phyloP scores from a whole-genome alignment of 1,140 invertebrate genomes.

The Babylonia areolata region DNA sequence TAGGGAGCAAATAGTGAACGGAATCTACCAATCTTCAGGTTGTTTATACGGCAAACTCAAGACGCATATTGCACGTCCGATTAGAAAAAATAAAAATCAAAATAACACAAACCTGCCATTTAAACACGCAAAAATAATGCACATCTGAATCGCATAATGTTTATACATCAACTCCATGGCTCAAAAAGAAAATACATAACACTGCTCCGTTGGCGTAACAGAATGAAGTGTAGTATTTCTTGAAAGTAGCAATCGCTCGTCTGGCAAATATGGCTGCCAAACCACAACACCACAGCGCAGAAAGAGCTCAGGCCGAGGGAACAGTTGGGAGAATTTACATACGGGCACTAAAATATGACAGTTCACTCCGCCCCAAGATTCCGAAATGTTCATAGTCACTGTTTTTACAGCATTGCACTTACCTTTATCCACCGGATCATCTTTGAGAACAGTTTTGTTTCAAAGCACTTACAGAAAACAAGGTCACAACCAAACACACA shows the following conservation, averaged over 20 bases:
- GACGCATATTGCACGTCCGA: constrained; percentile 16
- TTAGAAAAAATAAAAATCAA: constrained; percentile 9
- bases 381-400: background rate
- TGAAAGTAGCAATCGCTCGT: constrained; percentile 39
- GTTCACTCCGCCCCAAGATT: background rate
- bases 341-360: background rate
- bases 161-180: background rate
- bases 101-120: background rate
- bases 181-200: constrained; percentile 17
- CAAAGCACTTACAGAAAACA: background rate
- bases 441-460: background rate
- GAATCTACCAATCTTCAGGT: background rate
- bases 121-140: constrained; percentile 39
- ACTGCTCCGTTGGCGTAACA: constrained; percentile 45
- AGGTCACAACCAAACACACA: background rate
- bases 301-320: constrained; percentile 34
- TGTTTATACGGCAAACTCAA: background rate
- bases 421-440: background rate
- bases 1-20: background rate
- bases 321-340: constrained; percentile 64
- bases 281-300: constrained; percentile 62
- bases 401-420: background rate
- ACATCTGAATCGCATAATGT: constrained; percentile 20
- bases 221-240: constrained; percentile 25
- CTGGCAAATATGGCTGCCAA: constrained; percentile 67